phyloP scores from a whole-genome alignment of 23 tunicate species.

The Trididemnum clinides region DNA sequence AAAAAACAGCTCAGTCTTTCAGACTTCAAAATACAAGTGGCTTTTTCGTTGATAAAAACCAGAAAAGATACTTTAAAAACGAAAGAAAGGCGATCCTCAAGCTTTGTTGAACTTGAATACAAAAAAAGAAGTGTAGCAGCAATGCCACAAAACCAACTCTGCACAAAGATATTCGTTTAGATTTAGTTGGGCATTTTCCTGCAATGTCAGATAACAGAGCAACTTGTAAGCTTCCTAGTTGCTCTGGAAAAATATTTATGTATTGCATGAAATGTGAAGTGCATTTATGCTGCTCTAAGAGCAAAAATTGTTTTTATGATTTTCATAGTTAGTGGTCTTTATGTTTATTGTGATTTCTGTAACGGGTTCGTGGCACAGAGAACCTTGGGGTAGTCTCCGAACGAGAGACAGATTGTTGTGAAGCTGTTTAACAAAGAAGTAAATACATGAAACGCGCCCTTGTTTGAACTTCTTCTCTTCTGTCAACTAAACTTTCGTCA shows the following conservation, averaged over 20 bases:
- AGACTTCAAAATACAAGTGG: neutral
- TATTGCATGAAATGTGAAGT: constrained; percentile 27
- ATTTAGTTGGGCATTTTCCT: constrained; percentile 1
- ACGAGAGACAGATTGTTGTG: no score
- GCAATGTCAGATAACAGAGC: neutral
- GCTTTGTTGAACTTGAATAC: neutral
- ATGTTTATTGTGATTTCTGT: no score
- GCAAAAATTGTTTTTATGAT: constrained; percentile 1
- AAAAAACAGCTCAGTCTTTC: neutral
- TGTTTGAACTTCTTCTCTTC: no score
- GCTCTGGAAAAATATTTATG: constrained; percentile 13
- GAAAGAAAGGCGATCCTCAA: constrained; percentile 1
- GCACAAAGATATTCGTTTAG: neutral
- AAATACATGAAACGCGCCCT: no score
- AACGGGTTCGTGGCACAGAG: no score
- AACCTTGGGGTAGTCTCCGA: no score
- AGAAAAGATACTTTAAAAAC: neutral
- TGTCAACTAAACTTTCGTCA: no score
- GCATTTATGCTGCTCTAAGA: neutral
- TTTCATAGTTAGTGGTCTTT: constrained; percentile 1
- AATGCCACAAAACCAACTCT: neutral
- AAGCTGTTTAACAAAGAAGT: no score
- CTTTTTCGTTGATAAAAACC: neutral
- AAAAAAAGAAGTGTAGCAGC: neutral
- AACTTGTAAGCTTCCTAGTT: constrained; percentile 1